Conservation (phyloP, 1,140 invertebrate genomes). For the Cherax quadricarinatus region DNA sequence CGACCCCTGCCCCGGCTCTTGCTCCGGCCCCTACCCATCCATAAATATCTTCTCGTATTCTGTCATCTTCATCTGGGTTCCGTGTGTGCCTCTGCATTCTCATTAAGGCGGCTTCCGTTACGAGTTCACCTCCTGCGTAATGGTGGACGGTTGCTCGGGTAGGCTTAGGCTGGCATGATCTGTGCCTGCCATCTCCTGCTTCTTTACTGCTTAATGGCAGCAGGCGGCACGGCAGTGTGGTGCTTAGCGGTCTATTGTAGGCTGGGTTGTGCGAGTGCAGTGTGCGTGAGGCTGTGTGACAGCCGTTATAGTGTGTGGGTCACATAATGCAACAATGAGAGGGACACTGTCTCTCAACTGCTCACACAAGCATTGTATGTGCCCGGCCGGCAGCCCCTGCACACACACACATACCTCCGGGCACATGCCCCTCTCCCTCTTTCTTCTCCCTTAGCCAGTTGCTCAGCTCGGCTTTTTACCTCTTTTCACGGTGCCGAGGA, state of each 20-base stretch:
- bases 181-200: neutral
- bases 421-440: neutral
- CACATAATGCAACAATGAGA: conserved; percentile 41
- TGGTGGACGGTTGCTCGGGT: neutral
- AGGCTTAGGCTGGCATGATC: neutral
- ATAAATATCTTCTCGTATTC: conserved; percentile 26
- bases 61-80: conserved; percentile 20
- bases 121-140: neutral
- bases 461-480: conserved; percentile 28
- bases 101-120: neutral
- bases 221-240: neutral
- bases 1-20: neutral
- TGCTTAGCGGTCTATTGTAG: neutral
- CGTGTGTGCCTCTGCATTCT: conserved; percentile 28
- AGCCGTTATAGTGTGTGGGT: conserved; percentile 1
- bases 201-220: neutral
- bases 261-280: conserved; percentile 3
- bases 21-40: neutral
- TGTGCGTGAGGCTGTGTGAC: neutral
- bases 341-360: neutral
- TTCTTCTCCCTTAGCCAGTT: conserved; percentile 21
- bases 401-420: neutral
- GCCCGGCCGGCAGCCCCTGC: conserved; percentile 3
- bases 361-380: conserved; percentile 9
- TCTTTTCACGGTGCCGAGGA: conserved; percentile 8